These are phyloP conservation scores for Caenorhabditis sinica DNA, from an alignment of 2,888 invertebrate species.

Conservation along the genomic window DNA sequence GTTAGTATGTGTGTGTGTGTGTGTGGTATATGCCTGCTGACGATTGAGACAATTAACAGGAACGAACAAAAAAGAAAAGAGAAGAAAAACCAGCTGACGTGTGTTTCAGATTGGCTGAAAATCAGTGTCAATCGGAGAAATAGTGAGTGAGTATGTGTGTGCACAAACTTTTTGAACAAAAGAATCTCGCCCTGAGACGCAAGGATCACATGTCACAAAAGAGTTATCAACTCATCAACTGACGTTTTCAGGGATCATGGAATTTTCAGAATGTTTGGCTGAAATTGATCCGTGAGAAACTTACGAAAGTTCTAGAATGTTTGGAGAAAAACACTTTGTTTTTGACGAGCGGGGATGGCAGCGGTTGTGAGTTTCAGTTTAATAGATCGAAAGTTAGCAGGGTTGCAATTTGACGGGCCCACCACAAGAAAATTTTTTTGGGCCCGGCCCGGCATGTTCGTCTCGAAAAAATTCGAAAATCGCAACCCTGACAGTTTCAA, in stretches of 20 bases:
- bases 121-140: neutral
- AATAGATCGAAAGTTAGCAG: too few species aligned
- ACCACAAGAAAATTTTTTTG: too few species aligned
- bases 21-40: conserved; percentile 13
- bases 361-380: too few species aligned
- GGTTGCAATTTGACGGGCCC: too few species aligned
- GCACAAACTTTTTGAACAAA: conserved; percentile 49
- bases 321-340: neutral
- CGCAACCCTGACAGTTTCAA: too few species aligned
- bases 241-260: conserved; percentile 8
- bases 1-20: conserved; percentile 4
- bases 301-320: neutral
- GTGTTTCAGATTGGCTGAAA: conserved; percentile 54
- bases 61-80: conserved; percentile 26
- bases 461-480: too few species aligned
- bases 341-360: neutral
- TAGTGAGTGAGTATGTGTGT: conserved; percentile 31
- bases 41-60: conserved; percentile 41
- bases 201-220: conserved; percentile 51
- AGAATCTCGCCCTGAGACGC: conserved; percentile 14
- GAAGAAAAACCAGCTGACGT: conserved; percentile 58
- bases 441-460: too few species aligned
- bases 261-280: conserved; percentile 10
- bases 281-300: conserved; percentile 5
- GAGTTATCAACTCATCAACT: conserved; percentile 15